Conservation (phyloP, 2,888 invertebrate genomes). For the Opisthograptis luteolata region DNA sequence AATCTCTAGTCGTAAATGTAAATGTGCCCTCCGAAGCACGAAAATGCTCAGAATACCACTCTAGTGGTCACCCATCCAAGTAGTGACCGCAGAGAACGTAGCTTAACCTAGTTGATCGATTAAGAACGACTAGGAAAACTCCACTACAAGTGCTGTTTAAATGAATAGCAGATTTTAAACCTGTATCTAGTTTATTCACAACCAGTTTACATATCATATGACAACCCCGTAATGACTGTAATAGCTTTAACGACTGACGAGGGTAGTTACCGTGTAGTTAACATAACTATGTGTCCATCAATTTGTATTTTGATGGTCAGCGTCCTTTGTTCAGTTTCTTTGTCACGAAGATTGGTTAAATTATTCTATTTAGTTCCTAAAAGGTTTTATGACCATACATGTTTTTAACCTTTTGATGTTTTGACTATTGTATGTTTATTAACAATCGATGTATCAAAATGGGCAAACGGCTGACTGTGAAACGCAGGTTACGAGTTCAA, state of each 20-base stretch:
- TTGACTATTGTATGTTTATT: too few relatives aligned
- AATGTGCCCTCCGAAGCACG: too few relatives aligned
- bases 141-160: background rate
- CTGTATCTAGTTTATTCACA: constrained; percentile 6
- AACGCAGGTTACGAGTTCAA: too few relatives aligned
- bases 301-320: background rate
- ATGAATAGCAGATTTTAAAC: background rate
- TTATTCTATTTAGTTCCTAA: background rate
- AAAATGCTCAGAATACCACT: too few relatives aligned
- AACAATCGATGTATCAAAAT: too few relatives aligned
- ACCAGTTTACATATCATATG: constrained; percentile 10
- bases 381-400: background rate
- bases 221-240: constrained; percentile 38
- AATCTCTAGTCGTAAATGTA: too few relatives aligned
- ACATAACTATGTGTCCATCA: background rate
- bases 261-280: background rate
- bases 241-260: constrained; percentile 39
- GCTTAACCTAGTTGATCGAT: too few relatives aligned
- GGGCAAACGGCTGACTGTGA: too few relatives aligned
- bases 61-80: too few relatives aligned
- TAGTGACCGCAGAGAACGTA: too few relatives aligned
- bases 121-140: too few relatives aligned
- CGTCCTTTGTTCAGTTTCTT: constrained; percentile 10
- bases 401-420: too few relatives aligned
- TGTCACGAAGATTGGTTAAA: background rate